Base-by-base conservation (phyloP, 2,888 invertebrate species). In the Dryococelus australis region DNA sequence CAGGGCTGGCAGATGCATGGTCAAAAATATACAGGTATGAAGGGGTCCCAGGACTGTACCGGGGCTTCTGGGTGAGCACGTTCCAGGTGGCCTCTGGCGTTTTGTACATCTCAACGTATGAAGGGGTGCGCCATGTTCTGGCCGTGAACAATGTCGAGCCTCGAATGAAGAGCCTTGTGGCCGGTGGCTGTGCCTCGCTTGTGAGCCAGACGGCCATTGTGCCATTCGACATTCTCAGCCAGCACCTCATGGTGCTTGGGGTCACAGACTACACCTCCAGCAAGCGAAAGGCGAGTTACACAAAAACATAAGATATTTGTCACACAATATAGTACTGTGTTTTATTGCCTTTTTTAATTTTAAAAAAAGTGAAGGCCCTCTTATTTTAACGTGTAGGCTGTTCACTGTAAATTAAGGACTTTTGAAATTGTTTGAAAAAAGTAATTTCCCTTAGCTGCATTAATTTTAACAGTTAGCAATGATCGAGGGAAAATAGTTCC, bases 201-300 rank as follows among this genome's bases (percentile, higher is more conserved):
- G 97, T 98, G 27, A 97, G 98, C 0, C 99, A 99, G 93, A 98
- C 98, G 0, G 97, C 99, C 87, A 97, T 99, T 89, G 99, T 99
- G 87, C 99, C 99, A 8, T 97, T 99, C 91, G 99, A 99, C 92
- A 97, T 99, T 84, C 94, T 99, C 87, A 98, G 98, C 89, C 99
- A 99, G 91, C 99, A 99, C 92, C 95, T 99, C 87, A 99, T 99
- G 98, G 96, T 99, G 90, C 94, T 98, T 10, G 98, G 98, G 0
- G 94, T 96, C 90, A 93, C 88, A 10, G 88, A 88, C 53, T 87
- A 88, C 79, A 85, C 83, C 51, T 81, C 88, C 24, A 88, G 88
- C 27, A 89, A 87, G 12, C 28, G 24, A 12, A 87, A 88, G 86
- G 88, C 87, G 86, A 43, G 65, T 83, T 26, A 80, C 47, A 8